Conservation (phyloP, 2,888 invertebrate species). For the Patella pellucida region DNA sequence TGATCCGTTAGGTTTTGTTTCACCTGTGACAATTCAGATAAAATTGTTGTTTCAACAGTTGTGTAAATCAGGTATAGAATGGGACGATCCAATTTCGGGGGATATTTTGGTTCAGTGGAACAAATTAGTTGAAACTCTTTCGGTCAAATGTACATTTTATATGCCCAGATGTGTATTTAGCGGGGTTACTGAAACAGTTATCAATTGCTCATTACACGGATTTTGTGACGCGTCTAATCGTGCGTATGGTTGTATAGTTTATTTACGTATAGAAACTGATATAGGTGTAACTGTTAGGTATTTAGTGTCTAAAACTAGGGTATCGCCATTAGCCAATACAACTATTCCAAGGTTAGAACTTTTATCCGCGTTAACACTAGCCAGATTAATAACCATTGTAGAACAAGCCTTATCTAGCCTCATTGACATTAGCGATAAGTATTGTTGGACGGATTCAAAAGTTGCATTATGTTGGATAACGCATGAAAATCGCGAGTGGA, state of each 20-base stretch:
- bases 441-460: neutral
- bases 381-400: neutral
- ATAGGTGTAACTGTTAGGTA: neutral
- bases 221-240: neutral
- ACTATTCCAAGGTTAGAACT: conserved; percentile 3
- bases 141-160: neutral
- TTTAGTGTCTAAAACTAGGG: neutral
- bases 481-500: neutral
- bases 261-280: neutral
- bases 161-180: neutral
- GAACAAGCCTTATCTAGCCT: neutral
- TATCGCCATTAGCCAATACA: neutral
- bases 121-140: neutral
- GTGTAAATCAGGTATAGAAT: neutral
- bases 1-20: neutral
- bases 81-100: neutral
- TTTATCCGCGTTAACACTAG: neutral
- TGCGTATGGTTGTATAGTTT: neutral
- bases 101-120: neutral
- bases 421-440: neutral
- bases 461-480: neutral
- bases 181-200: neutral
- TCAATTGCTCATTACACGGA: neutral
- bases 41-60: neutral
- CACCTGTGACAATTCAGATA: neutral